Evolutionary conservation across 2,113 vertebrate genomes (phyloP).

Genomic region (Anas platyrhynchos): DNA sequence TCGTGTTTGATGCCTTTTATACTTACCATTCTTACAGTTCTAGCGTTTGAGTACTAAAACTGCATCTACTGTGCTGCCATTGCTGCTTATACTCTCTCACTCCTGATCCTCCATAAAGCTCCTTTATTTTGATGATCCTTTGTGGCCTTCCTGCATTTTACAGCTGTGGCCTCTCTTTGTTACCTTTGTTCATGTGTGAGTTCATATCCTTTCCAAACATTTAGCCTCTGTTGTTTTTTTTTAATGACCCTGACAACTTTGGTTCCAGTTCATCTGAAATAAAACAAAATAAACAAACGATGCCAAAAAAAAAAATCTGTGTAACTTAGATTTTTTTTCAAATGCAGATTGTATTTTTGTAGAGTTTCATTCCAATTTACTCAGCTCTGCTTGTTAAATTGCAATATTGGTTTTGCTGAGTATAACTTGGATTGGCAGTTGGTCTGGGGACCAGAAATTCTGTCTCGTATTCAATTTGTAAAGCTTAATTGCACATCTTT

Average conservation of each 20-base stretch:
- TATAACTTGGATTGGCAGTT: conserved; percentile 57
- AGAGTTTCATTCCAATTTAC: conserved; percentile 60
- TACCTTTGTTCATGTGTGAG: conserved; percentile 70
- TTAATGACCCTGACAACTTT: conserved; percentile 39
- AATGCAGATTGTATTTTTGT: conserved; percentile 78
- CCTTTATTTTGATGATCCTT: conserved; percentile 68
- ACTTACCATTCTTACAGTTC: conserved; percentile 43
- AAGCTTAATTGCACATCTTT: conserved; percentile 44
- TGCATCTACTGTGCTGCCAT: conserved; percentile 69
- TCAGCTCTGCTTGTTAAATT: conserved; percentile 65
- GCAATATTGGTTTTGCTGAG: conserved; percentile 56
- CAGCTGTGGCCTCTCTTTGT: conserved; percentile 69
- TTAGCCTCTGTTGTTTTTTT: conserved; percentile 46
- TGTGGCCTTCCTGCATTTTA: conserved; percentile 70
- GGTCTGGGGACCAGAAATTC: conserved; percentile 58
- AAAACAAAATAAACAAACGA: not conserved
- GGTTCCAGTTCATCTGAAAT: conserved; percentile 66
- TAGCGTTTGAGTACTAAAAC: conserved; percentile 65
- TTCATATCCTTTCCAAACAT: conserved; percentile 78
- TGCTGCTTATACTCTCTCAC: conserved; percentile 60
- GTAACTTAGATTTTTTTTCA: conserved; percentile 62
- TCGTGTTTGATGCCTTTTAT: conserved; percentile 48
- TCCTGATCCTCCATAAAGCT: conserved; percentile 57
- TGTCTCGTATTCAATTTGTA: conserved; percentile 48
- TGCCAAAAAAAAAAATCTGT: not conserved